Conservation (phyloP, 1,140 invertebrate genomes). For the Drosophila tristis region DNA sequence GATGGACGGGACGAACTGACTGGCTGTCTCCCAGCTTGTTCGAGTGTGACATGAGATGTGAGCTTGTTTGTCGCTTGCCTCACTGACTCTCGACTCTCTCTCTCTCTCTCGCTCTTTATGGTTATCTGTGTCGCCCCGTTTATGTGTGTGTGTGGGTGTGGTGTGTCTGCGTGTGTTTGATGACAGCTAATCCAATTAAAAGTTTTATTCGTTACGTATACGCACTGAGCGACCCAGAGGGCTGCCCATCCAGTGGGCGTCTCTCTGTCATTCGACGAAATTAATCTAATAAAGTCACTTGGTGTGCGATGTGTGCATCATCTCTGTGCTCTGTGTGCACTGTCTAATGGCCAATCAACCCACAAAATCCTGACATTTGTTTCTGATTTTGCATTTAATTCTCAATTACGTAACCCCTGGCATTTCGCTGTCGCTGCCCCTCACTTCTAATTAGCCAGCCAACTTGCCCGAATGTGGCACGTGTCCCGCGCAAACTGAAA, state of each 20-base stretch:
- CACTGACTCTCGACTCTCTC: slow-evolving; percentile 28
- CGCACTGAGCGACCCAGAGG: slow-evolving; percentile 33
- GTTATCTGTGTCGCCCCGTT: slow-evolving; percentile 38
- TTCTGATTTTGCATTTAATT: slow-evolving; percentile 46
- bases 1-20: no score
- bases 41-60: slow-evolving; percentile 73
- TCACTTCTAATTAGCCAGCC: slow-evolving; percentile 22
- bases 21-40: slow-evolving; percentile 25
- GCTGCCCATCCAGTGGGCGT: slow-evolving; percentile 12
- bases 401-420: slow-evolving; percentile 22
- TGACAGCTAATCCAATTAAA: slow-evolving; percentile 83
- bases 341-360: slow-evolving; percentile 20
- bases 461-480: slow-evolving; percentile 2
- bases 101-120: not conserved
- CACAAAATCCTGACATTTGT: slow-evolving; percentile 9
- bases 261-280: slow-evolving; percentile 65
- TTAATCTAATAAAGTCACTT: slow-evolving; percentile 76
- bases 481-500: slow-evolving; percentile 3
- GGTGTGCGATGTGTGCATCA: slow-evolving; percentile 21
- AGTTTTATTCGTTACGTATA: slow-evolving; percentile 81
- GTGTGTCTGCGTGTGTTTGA: slow-evolving; percentile 60
- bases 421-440: no score
- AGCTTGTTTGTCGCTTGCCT: slow-evolving; percentile 76
- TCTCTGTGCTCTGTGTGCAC: not conserved
- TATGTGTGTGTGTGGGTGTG: slow-evolving; percentile 20